phyloP scores from a whole-genome alignment of 2,113 vertebrate species.

The Brachyistius frenatus region DNA sequence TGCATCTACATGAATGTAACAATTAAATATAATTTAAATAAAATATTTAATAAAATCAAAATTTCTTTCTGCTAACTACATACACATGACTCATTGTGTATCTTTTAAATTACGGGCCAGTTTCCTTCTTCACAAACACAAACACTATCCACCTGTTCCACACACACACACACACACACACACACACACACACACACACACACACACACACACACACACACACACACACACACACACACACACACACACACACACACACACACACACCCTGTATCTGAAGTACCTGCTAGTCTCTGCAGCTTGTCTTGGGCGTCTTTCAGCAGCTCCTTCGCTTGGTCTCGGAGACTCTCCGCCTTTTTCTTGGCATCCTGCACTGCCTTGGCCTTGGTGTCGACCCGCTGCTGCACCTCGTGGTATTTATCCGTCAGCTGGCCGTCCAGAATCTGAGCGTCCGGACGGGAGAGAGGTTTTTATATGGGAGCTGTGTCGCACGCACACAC shows the following conservation, averaged over 20 bases:
- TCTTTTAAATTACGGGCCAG: not conserved
- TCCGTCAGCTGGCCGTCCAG: constrained; percentile 91
- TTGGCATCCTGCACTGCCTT: constrained; percentile 88
- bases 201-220: constrained; percentile 60
- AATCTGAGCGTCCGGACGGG: constrained; percentile 80
- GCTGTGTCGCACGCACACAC: too few relatives aligned
- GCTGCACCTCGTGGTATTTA: constrained; percentile 89
- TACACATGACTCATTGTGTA: not conserved
- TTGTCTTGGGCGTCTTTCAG: constrained; percentile 91
- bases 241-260: constrained; percentile 56
- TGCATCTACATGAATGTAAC: too few relatives aligned
- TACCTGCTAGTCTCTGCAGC: constrained; percentile 91
- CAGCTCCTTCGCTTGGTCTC: constrained; percentile 90
- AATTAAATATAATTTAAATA: too few relatives aligned
- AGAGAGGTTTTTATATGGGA: not conserved
- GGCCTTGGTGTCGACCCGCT: constrained; percentile 90
- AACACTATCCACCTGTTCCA: not conserved
- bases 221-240: constrained; percentile 1
- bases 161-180: constrained; percentile 56
- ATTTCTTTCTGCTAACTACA: not conserved
- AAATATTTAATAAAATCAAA: too few relatives aligned
- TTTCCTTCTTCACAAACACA: not conserved
- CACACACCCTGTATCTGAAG: constrained; percentile 66
- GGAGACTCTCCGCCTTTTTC: constrained; percentile 88
- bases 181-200: constrained; percentile 76